Evolutionary conservation across 2,113 vertebrate species (phyloP), one percentile per base, ranked within the genome.

Genomic region (Astur gentilis): DNA sequence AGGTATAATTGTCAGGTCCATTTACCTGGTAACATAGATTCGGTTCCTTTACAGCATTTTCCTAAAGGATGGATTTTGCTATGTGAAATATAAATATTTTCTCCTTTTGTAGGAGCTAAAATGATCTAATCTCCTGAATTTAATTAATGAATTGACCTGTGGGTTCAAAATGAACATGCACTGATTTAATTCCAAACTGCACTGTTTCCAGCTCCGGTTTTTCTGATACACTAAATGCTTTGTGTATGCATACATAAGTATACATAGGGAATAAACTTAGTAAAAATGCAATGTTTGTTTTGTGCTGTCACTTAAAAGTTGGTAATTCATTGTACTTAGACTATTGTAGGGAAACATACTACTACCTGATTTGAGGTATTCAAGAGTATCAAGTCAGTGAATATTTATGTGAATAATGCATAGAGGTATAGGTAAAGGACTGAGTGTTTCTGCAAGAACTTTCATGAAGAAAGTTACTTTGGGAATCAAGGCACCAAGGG

Each of bases 251-350:
- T 31, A 13, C 8, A 79, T 32, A 70, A 60, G 61, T 25, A 57
- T 36, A 81, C 17, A n/a, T 40, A 76, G 18, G 4, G 22, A 91
- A 95, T 91, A 91, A 83, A 27, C 8, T 81, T 86, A 65, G 84
- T 69, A 52, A 73, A 96, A 77, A 85, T 85, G 19, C 6, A 83
- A 19, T 83, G 87, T 95, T 95, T 95, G 10, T 52, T 97, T 67
- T 36, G 57, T 16, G 11, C 13, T 57, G n/a, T n/a, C 52, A 67
- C 25, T 67, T 86, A 78, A 29, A 85, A 92, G 15, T 45, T 78
- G 10, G 6, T 27, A 90, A 67, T 61, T 45, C 29, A 26, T 44
- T 1, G 2, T 42, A 42, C 21, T 38, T 50, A 26, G 16, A 84
- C 6, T 75, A 47, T 38, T 36, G 31, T 27, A 54, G 17, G 31